A percentile compares a stretch with the other conserved stretches of the same genome.
Conservation (phyloP, 1,140 invertebrate species). For the Phenacoccus solenopsis region DNA sequence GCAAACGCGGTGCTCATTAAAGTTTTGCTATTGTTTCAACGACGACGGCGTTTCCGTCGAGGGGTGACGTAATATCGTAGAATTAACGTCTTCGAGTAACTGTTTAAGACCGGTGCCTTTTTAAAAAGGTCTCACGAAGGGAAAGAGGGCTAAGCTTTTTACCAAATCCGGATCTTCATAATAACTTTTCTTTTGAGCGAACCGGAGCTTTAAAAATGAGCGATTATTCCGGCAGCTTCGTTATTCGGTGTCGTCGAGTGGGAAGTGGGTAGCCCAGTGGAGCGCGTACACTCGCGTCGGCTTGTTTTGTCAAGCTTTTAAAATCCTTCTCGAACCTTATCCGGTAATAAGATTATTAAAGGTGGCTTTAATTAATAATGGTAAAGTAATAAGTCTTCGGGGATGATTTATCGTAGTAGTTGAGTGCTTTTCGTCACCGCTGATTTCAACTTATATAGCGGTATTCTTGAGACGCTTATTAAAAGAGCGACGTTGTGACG, state of each 20-base stretch:
- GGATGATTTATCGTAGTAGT: constrained; percentile 7
- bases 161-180: constrained; percentile 7
- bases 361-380: constrained; percentile 16
- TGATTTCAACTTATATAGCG: background rate
- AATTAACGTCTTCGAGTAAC: constrained; percentile 3
- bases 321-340: constrained; percentile 9
- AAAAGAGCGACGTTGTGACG: too few relatives aligned
- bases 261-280: background rate
- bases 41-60: background rate
- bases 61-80: constrained; percentile 6
- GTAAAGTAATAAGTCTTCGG: constrained; percentile 7
- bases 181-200: constrained; percentile 8
- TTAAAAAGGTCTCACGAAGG: background rate
- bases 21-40: constrained; percentile 12
- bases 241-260: background rate
- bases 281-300: background rate
- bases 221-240: constrained; percentile 6
- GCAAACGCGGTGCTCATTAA: constrained; percentile 9
- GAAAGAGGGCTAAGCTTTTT: constrained; percentile 3
- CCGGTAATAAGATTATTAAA: constrained; percentile 13
- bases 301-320: constrained; percentile 9
- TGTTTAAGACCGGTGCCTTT: constrained; percentile 7
- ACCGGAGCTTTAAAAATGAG: constrained; percentile 12
- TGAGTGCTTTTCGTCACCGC: constrained; percentile 6
- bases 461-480: background rate